Conservation (phyloP, 2,797 vertebrate genomes). For the Australoheros facetus region DNA sequence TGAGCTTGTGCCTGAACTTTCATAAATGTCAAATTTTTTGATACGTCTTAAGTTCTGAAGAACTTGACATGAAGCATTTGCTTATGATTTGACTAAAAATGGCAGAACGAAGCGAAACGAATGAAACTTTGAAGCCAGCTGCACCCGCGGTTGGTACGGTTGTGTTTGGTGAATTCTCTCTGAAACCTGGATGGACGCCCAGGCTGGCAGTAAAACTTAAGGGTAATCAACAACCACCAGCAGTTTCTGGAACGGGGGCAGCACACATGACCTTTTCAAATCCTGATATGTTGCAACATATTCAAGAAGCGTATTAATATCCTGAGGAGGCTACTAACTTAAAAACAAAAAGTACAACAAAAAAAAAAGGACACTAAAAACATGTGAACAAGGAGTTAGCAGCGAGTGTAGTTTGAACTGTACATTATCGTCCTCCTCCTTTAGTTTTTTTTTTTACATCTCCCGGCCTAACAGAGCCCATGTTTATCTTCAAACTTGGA, state of each 20-base stretch:
- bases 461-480: slow-evolving; percentile 7
- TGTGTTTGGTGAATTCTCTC: slow-evolving; percentile 28
- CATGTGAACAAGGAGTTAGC: neutral
- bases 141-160: slow-evolving; percentile 10
- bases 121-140: neutral
- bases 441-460: neutral
- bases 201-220: slow-evolving; percentile 19
- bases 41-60: neutral
- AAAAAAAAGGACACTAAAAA: neutral
- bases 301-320: neutral
- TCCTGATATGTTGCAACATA: slow-evolving; percentile 1
- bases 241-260: neutral
- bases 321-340: neutral
- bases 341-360: neutral
- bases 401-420: neutral
- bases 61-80: neutral
- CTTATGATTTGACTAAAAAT: neutral
- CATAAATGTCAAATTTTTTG: neutral
- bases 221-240: neutral
- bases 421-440: neutral
- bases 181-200: slow-evolving; percentile 32
- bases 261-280: slow-evolving; percentile 30
- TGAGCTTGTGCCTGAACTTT: slow-evolving; percentile 8
- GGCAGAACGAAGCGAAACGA: neutral
- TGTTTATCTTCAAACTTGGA: slow-evolving; percentile 51